These are phyloP conservation scores for Cyaniris semiargus DNA, from an alignment of 2,888 invertebrate genomes.

Conservation along the genomic window DNA sequence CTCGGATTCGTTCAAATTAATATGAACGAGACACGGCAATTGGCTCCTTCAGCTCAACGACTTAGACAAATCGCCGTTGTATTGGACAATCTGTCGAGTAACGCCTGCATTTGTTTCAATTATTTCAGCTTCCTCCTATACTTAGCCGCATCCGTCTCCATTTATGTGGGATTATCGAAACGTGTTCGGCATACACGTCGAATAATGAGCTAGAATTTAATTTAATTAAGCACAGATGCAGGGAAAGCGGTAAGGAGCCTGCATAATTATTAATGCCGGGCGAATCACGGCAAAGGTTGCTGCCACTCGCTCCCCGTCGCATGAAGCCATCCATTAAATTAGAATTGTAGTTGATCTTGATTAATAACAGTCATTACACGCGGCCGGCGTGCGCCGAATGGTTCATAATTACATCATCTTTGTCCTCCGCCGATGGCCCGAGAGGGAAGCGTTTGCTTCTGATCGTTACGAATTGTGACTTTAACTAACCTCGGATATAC, in stretches of 20 bases:
- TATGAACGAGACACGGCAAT: slow-evolving; percentile 47
- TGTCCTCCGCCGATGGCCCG: slow-evolving; percentile 68
- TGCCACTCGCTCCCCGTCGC: slow-evolving; percentile 30
- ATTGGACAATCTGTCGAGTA: slow-evolving; percentile 79
- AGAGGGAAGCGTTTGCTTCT: slow-evolving; percentile 57
- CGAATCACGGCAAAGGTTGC: slow-evolving; percentile 35
- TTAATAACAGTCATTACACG: slow-evolving; percentile 63
- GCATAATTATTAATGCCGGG: slow-evolving; percentile 35
- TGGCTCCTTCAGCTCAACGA: slow-evolving; percentile 61
- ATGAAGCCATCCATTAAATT: slow-evolving; percentile 39
- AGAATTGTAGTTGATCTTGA: slow-evolving; percentile 52
- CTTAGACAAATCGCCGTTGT: slow-evolving; percentile 77
- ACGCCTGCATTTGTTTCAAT: slow-evolving; percentile 79
- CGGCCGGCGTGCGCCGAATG: slow-evolving; percentile 69
- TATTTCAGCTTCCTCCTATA: slow-evolving; percentile 69
- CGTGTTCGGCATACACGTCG: slow-evolving; percentile 58
- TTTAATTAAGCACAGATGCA: slow-evolving; percentile 17
- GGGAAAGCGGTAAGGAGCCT: slow-evolving; percentile 31
- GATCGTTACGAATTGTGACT: slow-evolving; percentile 74
- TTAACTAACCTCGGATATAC: slow-evolving; percentile 53
- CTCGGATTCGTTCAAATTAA: slow-evolving; percentile 19
- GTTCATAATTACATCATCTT: slow-evolving; percentile 75
- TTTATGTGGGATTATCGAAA: slow-evolving; percentile 50
- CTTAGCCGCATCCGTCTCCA: slow-evolving; percentile 56
- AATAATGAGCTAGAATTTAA: background rate